These are phyloP conservation scores for Epinephelus lanceolatus DNA, from an alignment of 2,113 vertebrate species.

Conservation along the genomic window DNA sequence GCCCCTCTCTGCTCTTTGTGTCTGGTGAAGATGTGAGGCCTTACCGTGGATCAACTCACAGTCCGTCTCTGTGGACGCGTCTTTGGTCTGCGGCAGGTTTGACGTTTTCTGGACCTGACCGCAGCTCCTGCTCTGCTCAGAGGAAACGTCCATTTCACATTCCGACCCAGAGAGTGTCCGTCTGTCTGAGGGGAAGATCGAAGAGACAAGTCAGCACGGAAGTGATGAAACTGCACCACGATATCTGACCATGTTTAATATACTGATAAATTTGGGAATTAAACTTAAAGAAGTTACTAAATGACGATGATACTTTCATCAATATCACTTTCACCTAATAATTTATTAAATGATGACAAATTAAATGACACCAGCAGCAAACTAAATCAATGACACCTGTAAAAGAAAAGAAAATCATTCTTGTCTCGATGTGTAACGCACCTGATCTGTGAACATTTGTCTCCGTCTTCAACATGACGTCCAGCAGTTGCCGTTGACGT, in stretches of 20 bases:
- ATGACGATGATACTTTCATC: too few relatives aligned
- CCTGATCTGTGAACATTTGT: background rate
- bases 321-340: too few relatives aligned
- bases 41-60: background rate
- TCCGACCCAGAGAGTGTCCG: background rate
- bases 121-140: background rate
- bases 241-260: too few relatives aligned
- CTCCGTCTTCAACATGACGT: background rate
- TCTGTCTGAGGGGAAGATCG: slow-evolving; percentile 15
- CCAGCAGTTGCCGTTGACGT: background rate
- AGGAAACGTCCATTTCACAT: background rate
- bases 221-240: too few relatives aligned
- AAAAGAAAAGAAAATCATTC: background rate
- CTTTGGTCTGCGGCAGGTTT: background rate
- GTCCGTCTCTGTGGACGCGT: background rate
- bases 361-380: background rate
- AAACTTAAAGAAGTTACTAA: too few relatives aligned
- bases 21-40: background rate
- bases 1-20: background rate
- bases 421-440: background rate
- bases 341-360: too few relatives aligned
- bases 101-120: background rate
- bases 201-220: background rate
- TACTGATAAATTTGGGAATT: too few relatives aligned
- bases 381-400: background rate